Evolutionary conservation across 2,113 vertebrate genomes (phyloP).

Genomic region (Mormyrus iriodes): DNA sequence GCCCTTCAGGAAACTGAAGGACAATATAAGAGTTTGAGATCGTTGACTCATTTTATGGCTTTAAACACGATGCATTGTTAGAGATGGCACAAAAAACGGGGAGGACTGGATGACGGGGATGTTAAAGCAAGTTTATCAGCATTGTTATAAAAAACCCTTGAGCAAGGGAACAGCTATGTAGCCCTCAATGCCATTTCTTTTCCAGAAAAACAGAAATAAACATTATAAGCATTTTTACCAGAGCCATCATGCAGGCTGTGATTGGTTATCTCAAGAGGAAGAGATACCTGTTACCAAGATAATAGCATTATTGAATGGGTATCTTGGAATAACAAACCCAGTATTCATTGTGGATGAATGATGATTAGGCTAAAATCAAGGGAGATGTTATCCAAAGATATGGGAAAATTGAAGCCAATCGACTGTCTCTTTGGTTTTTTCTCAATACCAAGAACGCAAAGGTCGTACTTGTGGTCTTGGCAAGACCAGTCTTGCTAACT

Average conservation of each 20-base stretch:
- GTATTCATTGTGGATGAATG: background rate
- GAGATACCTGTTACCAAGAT: background rate
- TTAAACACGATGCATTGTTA: background rate
- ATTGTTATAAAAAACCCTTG: background rate
- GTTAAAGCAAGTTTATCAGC: conserved; percentile 15
- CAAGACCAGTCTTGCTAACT: too few species aligned
- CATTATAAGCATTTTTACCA: background rate
- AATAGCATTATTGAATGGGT: background rate
- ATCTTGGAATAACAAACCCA: background rate
- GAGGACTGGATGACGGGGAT: background rate
- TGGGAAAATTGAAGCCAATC: background rate
- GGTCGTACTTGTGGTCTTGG: too few species aligned
- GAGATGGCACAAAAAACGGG: background rate
- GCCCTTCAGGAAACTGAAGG: background rate
- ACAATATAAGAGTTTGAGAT: background rate
- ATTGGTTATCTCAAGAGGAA: background rate
- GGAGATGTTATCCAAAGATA: background rate
- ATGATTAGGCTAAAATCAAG: conserved; percentile 4
- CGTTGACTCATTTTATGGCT: conserved; percentile 4
- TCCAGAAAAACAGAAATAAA: background rate
- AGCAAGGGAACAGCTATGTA: background rate
- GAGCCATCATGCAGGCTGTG: background rate
- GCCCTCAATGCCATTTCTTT: background rate
- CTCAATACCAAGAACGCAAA: too few species aligned
- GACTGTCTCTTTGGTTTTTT: background rate